Conservation (phyloP, 2,797 vertebrate species). For the Aulostomus chinensis region DNA sequence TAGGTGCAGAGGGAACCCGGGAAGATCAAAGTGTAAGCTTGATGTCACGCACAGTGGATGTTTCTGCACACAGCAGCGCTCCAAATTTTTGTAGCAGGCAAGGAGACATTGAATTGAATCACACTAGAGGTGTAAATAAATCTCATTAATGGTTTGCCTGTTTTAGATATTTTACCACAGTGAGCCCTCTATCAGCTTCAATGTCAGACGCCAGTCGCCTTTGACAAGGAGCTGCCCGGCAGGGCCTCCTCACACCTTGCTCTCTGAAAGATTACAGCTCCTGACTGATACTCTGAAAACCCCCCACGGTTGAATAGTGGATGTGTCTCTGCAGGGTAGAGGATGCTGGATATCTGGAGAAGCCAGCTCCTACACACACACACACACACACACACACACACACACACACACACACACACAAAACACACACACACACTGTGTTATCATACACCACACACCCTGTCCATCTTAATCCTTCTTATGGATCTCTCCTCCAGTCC, state of each 20-base stretch:
- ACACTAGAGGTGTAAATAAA: constrained; percentile 2
- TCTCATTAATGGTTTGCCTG: neutral
- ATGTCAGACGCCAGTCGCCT: constrained; percentile 12
- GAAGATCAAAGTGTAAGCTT: neutral
- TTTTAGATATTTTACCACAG: constrained; percentile 5
- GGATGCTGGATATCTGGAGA: neutral
- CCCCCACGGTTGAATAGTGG: neutral
- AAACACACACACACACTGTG: too few species aligned
- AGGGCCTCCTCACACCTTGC: constrained; percentile 20
- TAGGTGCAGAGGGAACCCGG: neutral
- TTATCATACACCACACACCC: neutral
- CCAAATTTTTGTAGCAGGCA: neutral
- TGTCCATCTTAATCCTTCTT: constrained; percentile 15
- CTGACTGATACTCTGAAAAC: constrained; percentile 10
- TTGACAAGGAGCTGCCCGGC: constrained; percentile 17
- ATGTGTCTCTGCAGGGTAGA: neutral
- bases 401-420: neutral
- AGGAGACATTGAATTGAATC: neutral
- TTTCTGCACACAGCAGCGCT: neutral
- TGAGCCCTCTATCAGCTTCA: constrained; percentile 1
- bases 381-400: neutral
- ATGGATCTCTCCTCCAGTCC: neutral
- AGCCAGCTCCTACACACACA: constrained; percentile 1
- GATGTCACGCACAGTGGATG: neutral
- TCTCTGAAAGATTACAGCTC: constrained; percentile 18